Percentiles rank a stretch among this genome's conserved stretches.
phyloP scores from a whole-genome alignment of 2,113 vertebrate genomes.

The Piaya cayana region DNA sequence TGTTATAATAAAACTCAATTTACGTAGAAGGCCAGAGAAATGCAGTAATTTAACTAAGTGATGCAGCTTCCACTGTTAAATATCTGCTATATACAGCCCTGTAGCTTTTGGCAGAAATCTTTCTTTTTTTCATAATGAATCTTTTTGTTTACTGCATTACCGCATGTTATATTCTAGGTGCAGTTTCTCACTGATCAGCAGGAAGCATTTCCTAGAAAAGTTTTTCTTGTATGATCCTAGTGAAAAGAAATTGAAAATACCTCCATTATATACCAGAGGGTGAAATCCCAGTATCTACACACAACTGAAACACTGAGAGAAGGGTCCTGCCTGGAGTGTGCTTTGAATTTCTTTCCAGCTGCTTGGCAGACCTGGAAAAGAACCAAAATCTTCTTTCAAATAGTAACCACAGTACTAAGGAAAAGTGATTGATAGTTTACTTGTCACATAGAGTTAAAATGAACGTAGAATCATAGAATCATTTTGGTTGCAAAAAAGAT shows the following conservation, averaged over 20 bases:
- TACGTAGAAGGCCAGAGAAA: neutral
- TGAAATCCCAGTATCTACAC: neutral
- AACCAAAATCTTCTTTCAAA: neutral
- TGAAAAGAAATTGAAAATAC: neutral
- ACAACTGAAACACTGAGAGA: neutral
- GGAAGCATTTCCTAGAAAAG: neutral
- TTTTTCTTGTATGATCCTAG: neutral
- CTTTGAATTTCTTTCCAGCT: neutral
- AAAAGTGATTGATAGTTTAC: neutral
- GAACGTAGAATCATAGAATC: neutral
- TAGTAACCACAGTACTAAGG: neutral
- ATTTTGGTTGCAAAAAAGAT: neutral
- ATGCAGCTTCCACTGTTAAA: neutral
- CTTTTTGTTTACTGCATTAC: neutral
- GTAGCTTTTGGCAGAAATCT: neutral
- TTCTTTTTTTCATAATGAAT: neutral
- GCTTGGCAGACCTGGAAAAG: neutral
- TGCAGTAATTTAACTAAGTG: neutral
- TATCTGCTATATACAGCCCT: neutral
- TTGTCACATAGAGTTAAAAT: neutral
- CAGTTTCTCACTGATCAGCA: neutral
- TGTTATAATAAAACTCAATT: neutral
- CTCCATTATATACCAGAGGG: neutral
- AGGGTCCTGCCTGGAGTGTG: accelerated
- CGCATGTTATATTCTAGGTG: neutral